Percentiles rank a stretch among this genome's conserved stretches.
phyloP scores from a whole-genome alignment of 35 echinoderm and acorn worm genomes.

The Apostichopus californicus region DNA sequence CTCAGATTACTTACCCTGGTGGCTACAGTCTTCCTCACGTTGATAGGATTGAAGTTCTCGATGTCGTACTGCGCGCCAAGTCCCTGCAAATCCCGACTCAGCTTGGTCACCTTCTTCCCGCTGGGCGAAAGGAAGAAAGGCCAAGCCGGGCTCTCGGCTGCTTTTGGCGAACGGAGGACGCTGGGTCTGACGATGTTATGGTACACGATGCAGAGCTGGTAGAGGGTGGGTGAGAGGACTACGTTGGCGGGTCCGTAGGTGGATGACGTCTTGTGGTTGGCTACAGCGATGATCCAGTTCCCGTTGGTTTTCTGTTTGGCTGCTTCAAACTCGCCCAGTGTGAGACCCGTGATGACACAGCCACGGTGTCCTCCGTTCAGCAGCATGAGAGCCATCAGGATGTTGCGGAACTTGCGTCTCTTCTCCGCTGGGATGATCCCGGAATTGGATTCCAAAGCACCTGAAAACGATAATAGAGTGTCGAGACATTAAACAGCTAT shows the following conservation, averaged over 20 bases:
- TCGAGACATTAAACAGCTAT: no score
- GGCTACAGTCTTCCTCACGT: neutral
- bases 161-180: neutral
- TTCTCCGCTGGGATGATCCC: neutral
- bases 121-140: neutral
- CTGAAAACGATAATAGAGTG: no score
- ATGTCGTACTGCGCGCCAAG: neutral
- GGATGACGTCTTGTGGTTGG: neutral
- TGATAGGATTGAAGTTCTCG: neutral
- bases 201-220: slow-evolving; percentile 1
- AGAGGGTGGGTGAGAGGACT: neutral
- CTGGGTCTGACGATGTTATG: neutral
- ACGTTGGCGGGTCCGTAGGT: slow-evolving; percentile 6
- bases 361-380: neutral
- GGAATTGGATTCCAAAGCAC: neutral
- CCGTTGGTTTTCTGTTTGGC: neutral
- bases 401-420: neutral
- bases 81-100: neutral
- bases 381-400: neutral
- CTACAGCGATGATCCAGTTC: neutral
- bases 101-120: neutral
- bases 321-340: neutral
- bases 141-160: neutral
- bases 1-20: neutral
- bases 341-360: neutral